Conservation (phyloP, 2,888 invertebrate species). For the Sarcophaga carnaria region DNA sequence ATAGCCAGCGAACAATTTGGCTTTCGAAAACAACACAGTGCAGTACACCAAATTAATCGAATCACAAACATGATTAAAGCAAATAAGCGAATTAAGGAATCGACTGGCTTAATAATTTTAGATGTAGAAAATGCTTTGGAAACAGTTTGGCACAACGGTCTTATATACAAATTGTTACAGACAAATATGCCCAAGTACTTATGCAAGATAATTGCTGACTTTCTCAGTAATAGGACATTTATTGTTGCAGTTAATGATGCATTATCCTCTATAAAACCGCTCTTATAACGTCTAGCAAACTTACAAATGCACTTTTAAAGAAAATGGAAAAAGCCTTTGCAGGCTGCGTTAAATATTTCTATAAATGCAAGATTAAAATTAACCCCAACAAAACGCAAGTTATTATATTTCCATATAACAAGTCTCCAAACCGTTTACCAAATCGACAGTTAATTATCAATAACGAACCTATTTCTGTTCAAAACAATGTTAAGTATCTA, state of each 20-base stretch:
- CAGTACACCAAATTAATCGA: not conserved
- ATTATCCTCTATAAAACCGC: slow-evolving; percentile 16
- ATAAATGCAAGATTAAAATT: slow-evolving; percentile 44
- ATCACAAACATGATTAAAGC: not conserved
- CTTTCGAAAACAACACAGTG: not conserved
- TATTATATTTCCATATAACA: slow-evolving; percentile 35
- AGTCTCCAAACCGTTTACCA: slow-evolving; percentile 36
- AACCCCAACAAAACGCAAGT: slow-evolving; percentile 34
- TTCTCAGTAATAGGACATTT: slow-evolving; percentile 7
- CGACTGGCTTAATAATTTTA: no score
- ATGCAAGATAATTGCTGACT: slow-evolving; percentile 12
- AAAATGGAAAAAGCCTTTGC: slow-evolving; percentile 32
- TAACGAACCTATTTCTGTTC: slow-evolving; percentile 4
- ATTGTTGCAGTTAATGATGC: slow-evolving; percentile 7
- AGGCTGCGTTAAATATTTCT: slow-evolving; percentile 24
- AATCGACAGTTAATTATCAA: not conserved
- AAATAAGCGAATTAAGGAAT: no score
- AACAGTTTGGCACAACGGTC: slow-evolving; percentile 15
- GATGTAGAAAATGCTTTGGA: not conserved
- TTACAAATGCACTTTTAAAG: slow-evolving; percentile 27
- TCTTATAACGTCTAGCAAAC: not conserved
- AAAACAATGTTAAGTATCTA: slow-evolving; percentile 29
- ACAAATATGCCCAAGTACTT: slow-evolving; percentile 34
- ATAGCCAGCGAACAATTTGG: slow-evolving; percentile 5
- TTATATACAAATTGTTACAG: slow-evolving; percentile 38